Conservation (phyloP, 1,140 invertebrate genomes). For the Zelostemma sp. region DNA sequence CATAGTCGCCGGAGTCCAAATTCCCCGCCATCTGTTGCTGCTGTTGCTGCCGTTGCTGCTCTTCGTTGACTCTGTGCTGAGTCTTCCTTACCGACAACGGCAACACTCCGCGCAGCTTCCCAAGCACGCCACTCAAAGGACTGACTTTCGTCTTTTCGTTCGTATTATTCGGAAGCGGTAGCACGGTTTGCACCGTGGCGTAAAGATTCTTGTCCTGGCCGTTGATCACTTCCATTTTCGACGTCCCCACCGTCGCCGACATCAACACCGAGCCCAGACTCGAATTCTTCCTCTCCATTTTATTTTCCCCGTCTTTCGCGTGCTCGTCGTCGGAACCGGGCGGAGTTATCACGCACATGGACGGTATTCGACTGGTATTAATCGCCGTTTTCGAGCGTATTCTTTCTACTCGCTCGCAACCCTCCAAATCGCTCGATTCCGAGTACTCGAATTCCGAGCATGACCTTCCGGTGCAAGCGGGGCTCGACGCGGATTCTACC, state of each 20-base stretch:
- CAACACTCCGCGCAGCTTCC: slow-evolving; percentile 66
- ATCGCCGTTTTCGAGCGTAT: slow-evolving; percentile 89
- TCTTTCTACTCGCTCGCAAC: slow-evolving; percentile 85
- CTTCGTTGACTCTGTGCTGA: not conserved
- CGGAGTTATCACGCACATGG: slow-evolving; percentile 92
- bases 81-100: slow-evolving; percentile 64
- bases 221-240: slow-evolving; percentile 71
- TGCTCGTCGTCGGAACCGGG: slow-evolving; percentile 89
- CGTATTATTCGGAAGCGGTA: slow-evolving; percentile 18
- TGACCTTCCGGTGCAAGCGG: slow-evolving; percentile 76
- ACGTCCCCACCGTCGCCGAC: slow-evolving; percentile 65
- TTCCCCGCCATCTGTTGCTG: slow-evolving; percentile 56
- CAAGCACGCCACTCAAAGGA: slow-evolving; percentile 63
- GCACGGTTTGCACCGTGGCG: slow-evolving; percentile 68
- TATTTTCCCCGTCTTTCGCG: slow-evolving; percentile 56
- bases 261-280: slow-evolving; percentile 55
- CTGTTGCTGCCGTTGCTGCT: slow-evolving; percentile 44
- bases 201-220: slow-evolving; percentile 71
- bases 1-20: slow-evolving; percentile 82
- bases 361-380: slow-evolving; percentile 88
- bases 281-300: slow-evolving; percentile 39
- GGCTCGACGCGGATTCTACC: slow-evolving; percentile 80
- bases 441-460: slow-evolving; percentile 81
- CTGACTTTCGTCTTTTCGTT: slow-evolving; percentile 42
- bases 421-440: slow-evolving; percentile 87